phyloP scores from a whole-genome alignment of 2,113 vertebrate genomes.

The Protobothrops mucrosquamatus region DNA sequence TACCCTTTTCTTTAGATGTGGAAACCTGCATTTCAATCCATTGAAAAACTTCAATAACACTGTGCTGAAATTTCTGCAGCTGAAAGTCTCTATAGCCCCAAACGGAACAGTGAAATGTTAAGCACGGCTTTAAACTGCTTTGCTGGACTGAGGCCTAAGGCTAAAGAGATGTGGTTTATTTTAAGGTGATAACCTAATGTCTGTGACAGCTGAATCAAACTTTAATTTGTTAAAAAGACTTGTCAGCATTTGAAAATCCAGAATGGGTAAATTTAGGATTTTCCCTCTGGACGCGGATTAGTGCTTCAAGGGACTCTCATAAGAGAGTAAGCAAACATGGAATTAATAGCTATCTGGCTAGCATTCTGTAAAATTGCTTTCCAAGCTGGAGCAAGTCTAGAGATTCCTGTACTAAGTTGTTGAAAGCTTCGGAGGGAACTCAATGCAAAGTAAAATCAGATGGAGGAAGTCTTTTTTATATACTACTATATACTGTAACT shows the following conservation, averaged over 20 bases:
- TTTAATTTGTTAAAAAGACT: not conserved
- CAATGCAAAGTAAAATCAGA: not conserved
- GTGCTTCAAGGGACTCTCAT: not conserved
- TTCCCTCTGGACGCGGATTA: not conserved
- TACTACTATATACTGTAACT: not conserved
- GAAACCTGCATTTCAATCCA: slow-evolving; percentile 7
- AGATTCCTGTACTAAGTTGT: not conserved
- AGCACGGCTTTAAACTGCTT: slow-evolving; percentile 9
- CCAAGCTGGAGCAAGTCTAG: not conserved
- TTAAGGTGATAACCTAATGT: not conserved
- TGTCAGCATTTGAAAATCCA: slow-evolving; percentile 3
- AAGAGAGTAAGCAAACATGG: not conserved
- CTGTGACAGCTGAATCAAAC: not conserved
- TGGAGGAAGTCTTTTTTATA: not conserved
- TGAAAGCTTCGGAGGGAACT: not conserved
- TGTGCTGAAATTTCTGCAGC: not conserved
- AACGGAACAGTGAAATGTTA: slow-evolving; percentile 16
- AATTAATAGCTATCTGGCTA: not conserved
- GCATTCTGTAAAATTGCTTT: not conserved
- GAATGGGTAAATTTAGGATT: not conserved
- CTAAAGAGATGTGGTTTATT: slow-evolving; percentile 10
- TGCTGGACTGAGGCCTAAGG: slow-evolving; percentile 4
- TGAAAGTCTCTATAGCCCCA: not conserved
- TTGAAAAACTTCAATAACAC: not conserved
- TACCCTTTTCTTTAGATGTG: slow-evolving; percentile 17